A percentile compares a stretch with the other conserved stretches of the same genome.
These are phyloP conservation scores for Aphelenchoides avenae DNA, from an alignment of 1,140 invertebrate genomes.

Conservation along the genomic window DNA sequence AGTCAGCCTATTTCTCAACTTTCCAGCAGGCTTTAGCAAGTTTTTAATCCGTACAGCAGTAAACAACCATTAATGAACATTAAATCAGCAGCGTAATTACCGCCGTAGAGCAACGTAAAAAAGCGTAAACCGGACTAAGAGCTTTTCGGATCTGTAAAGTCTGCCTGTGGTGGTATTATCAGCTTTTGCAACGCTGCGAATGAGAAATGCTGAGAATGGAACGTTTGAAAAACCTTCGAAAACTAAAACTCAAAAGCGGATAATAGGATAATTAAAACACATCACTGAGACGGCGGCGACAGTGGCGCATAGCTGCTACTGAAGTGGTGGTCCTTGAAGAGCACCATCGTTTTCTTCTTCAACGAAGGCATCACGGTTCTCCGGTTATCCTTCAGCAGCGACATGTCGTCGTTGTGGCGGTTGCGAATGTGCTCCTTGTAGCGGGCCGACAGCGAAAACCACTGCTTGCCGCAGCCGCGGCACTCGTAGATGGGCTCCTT, in stretches of 20 bases:
- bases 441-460: conserved; percentile 28
- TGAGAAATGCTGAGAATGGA: not conserved
- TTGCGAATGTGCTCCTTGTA: conserved; percentile 24
- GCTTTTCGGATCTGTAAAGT: too few relatives aligned
- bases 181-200: too few relatives aligned
- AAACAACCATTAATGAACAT: too few relatives aligned
- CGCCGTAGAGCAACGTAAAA: too few relatives aligned
- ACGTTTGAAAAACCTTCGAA: conserved; percentile 8
- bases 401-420: conserved; percentile 14
- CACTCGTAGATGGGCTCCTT: conserved; percentile 29
- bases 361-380: conserved; percentile 12
- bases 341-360: conserved; percentile 15
- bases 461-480: conserved; percentile 21
- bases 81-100: too few relatives aligned
- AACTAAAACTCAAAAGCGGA: not conserved
- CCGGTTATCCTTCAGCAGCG: conserved; percentile 30
- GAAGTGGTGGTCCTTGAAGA: too few relatives aligned
- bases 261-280: not conserved
- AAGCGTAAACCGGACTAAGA: too few relatives aligned
- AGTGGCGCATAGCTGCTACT: too few relatives aligned
- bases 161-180: too few relatives aligned
- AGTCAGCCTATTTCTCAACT: too few relatives aligned
- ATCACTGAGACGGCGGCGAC: conserved; percentile 7
- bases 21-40: too few relatives aligned
- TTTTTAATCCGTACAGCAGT: too few relatives aligned